These are phyloP conservation scores for Meriones unguiculatus DNA, from an alignment of 2,113 vertebrate species.

Conservation along the genomic window DNA sequence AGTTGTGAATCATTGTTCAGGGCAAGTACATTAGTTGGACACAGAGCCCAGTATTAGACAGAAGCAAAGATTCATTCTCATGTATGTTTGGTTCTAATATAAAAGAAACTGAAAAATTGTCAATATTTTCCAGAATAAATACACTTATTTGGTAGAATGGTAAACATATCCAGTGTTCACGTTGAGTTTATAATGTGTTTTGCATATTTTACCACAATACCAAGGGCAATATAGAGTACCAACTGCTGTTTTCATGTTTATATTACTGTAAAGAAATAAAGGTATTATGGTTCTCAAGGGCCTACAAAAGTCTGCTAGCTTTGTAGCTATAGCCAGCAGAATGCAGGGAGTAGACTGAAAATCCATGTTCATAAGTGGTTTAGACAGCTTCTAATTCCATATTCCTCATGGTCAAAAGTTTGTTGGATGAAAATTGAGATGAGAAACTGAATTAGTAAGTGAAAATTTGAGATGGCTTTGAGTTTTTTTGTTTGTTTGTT, in stretches of 20 bases:
- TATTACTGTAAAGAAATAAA: slow-evolving; percentile 42
- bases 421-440: neutral
- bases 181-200: neutral
- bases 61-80: neutral
- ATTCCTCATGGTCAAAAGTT: neutral
- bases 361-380: neutral
- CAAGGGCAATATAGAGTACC: neutral
- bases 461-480: neutral
- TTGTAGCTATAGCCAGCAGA: neutral
- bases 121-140: neutral
- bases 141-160: neutral
- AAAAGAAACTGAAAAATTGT: neutral
- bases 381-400: neutral
- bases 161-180: neutral
- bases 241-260: neutral
- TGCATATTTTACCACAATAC: neutral
- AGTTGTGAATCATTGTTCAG: slow-evolving; percentile 9
- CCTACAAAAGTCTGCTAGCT: neutral
- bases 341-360: neutral
- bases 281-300: neutral
- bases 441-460: neutral
- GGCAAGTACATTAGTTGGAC: neutral
- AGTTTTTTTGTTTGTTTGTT: neutral
- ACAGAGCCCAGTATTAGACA: neutral
- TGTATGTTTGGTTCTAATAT: neutral